A percentile compares a stretch with the other conserved stretches of the same genome.
phyloP scores from a whole-genome alignment of 2,113 vertebrate genomes.

The Coreoperca whiteheadi region DNA sequence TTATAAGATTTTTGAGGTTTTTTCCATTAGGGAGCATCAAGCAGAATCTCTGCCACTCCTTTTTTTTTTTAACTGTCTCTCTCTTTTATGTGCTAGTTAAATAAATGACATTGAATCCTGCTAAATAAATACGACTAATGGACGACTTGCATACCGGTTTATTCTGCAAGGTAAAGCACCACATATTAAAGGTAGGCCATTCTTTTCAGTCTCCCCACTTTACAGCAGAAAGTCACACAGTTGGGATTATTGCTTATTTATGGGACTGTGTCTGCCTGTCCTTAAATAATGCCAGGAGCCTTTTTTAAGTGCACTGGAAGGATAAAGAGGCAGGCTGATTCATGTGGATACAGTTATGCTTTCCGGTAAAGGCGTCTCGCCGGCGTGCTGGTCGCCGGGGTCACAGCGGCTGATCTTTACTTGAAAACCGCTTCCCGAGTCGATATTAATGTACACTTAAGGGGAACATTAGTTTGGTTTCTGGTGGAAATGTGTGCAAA shows the following conservation, averaged over 20 bases:
- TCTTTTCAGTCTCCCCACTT: neutral
- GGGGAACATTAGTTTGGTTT: neutral
- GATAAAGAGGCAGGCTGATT: neutral
- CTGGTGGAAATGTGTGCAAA: neutral
- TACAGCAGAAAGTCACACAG: neutral
- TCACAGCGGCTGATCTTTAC: neutral
- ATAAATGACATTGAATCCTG: neutral
- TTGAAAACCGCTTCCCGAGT: neutral
- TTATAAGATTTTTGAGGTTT: neutral
- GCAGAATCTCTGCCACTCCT: neutral
- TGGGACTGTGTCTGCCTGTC: neutral
- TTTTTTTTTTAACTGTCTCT: neutral
- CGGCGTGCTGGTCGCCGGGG: neutral
- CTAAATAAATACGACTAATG: too few relatives aligned
- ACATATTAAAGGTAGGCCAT: neutral
- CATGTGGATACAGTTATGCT: neutral
- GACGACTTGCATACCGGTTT: neutral
- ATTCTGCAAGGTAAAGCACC: neutral
- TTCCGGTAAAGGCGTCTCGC: neutral
- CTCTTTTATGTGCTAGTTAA: neutral
- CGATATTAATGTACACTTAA: neutral
- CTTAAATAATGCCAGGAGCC: neutral
- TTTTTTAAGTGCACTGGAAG: neutral
- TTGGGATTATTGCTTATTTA: slow-evolving; percentile 11
- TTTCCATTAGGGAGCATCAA: neutral